These are phyloP conservation scores for Eurosta solidaginis DNA, from an alignment of 1,140 invertebrate genomes.

Conservation along the genomic window DNA sequence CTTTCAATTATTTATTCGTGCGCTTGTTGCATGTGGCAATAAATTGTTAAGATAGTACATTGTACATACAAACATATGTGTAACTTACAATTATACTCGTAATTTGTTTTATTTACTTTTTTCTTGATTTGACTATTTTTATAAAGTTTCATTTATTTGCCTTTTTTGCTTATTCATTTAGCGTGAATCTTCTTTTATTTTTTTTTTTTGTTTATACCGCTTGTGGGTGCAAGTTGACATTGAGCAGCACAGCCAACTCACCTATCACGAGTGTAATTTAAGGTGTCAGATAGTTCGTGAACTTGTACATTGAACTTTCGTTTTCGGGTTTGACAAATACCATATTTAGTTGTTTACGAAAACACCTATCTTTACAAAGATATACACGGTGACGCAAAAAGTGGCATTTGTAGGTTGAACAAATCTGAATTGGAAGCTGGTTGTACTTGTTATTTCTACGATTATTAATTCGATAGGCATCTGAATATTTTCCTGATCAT, in stretches of 20 bases:
- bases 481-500: too few relatives aligned
- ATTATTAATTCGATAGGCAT: too few relatives aligned
- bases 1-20: slow-evolving; percentile 17
- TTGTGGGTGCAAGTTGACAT: background rate
- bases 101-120: background rate
- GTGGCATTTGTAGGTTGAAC: too few relatives aligned
- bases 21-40: slow-evolving; percentile 4
- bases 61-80: too few relatives aligned
- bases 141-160: background rate
- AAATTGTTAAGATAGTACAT: too few relatives aligned
- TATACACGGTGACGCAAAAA: too few relatives aligned
- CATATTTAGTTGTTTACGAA: background rate
- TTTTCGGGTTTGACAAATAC: slow-evolving; percentile 8
- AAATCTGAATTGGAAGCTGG: too few relatives aligned
- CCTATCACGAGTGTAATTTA: background rate
- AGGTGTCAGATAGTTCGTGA: slow-evolving; percentile 1
- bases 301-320: slow-evolving; percentile 1
- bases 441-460: too few relatives aligned
- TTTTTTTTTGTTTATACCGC: background rate
- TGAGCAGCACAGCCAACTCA: background rate
- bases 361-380: background rate
- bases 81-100: background rate
- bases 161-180: background rate
- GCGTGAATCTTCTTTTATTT: background rate
- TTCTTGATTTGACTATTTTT: background rate